Percentiles rank a stretch among this genome's conserved stretches.
These are phyloP conservation scores for Aix galericulata DNA, from an alignment of 2,113 vertebrate genomes.

Conservation along the genomic window DNA sequence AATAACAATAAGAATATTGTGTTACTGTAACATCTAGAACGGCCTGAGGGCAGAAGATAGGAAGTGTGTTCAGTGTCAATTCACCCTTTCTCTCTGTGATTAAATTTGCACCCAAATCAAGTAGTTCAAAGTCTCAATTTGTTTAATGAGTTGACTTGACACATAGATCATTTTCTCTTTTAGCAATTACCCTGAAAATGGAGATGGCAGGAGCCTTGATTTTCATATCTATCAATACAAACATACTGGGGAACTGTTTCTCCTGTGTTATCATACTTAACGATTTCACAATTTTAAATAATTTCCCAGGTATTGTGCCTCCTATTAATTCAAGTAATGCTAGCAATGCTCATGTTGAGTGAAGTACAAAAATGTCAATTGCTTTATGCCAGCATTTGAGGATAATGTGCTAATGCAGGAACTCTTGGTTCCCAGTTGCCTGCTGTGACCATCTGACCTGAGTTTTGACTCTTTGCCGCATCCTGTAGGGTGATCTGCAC, in stretches of 20 bases:
- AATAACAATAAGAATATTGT: neutral
- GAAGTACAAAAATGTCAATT: neutral
- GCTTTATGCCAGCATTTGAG: neutral
- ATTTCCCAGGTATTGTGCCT: neutral
- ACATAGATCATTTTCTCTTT: neutral
- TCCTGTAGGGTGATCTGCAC: neutral
- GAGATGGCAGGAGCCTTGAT: neutral
- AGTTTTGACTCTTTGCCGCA: neutral
- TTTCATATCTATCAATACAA: neutral
- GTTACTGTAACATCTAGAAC: neutral
- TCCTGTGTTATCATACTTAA: neutral
- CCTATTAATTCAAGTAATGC: neutral
- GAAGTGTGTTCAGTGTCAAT: constrained; percentile 8
- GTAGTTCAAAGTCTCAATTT: constrained; percentile 36
- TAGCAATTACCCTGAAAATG: neutral
- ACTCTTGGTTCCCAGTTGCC: neutral
- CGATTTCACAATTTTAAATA: neutral
- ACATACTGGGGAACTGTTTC: neutral
- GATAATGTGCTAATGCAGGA: neutral
- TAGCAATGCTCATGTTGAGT: neutral
- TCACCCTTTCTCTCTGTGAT: constrained; percentile 5
- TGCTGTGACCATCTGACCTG: constrained; percentile 32
- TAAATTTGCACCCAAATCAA: constrained; percentile 44
- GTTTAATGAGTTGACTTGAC: constrained; percentile 36
- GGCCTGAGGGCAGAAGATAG: neutral